phyloP scores from a whole-genome alignment of 2,797 vertebrate species.

The Poecilia velifera region DNA sequence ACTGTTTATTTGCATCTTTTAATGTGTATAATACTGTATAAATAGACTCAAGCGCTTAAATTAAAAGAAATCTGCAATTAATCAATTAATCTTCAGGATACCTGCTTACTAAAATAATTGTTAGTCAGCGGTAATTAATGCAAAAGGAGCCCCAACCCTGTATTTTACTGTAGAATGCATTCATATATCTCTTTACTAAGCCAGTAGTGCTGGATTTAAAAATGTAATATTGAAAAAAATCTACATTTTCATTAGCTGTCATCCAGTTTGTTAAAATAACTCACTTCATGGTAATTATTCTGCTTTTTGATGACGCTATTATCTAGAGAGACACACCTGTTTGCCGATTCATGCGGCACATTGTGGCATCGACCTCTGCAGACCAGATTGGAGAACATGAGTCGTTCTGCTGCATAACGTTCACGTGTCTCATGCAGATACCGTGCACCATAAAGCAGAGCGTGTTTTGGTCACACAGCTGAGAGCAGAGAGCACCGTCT shows the following conservation, averaged over 20 bases:
- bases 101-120: not conserved
- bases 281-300: not conserved
- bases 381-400: not conserved
- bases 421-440: not conserved
- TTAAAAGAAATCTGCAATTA: not conserved
- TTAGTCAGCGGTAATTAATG: not conserved
- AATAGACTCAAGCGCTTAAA: not conserved
- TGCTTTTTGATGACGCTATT: not conserved
- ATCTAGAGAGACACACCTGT: not conserved
- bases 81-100: not conserved
- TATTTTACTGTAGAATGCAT: not conserved
- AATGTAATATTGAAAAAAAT: not conserved
- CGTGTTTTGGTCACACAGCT: constrained; percentile 3
- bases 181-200: not conserved
- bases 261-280: not conserved
- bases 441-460: not conserved
- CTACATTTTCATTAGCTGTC: not conserved
- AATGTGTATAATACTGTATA: not conserved
- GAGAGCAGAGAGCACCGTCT: constrained; percentile 11
- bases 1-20: not conserved
- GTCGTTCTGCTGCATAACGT: not conserved
- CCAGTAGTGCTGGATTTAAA: not conserved
- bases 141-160: not conserved
- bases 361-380: not conserved
- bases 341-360: not conserved